Percentiles rank a stretch among this genome's conserved stretches.
phyloP scores from a whole-genome alignment of 1,140 invertebrate genomes.

The Telenomus remus region DNA sequence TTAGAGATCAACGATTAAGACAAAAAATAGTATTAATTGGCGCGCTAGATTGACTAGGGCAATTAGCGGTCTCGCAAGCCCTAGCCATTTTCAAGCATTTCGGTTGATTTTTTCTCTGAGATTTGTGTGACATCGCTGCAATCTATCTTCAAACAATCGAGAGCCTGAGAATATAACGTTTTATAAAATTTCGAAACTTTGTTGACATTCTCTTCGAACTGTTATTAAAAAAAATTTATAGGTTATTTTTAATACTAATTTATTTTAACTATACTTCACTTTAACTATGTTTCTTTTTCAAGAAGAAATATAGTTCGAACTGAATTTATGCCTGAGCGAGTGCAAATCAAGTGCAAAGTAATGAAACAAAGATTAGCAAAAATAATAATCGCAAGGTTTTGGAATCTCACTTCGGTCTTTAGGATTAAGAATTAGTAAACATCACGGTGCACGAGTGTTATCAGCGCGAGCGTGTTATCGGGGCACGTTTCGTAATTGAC shows the following conservation, averaged over 20 bases:
- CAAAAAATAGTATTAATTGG: constrained; percentile 57
- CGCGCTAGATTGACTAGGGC: constrained; percentile 42
- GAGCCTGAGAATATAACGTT: constrained; percentile 4
- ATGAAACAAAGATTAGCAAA: too few species aligned
- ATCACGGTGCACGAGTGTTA: constrained; percentile 17
- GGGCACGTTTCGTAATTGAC: constrained; percentile 28
- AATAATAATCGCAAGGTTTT: too few species aligned
- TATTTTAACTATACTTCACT: too few species aligned
- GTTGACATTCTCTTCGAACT: neutral
- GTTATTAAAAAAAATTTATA: too few species aligned
- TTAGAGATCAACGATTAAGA: constrained; percentile 43
- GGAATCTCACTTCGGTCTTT: too few species aligned
- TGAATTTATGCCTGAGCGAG: too few species aligned
- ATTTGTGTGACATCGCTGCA: neutral
- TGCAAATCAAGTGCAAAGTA: neutral
- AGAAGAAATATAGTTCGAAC: too few species aligned
- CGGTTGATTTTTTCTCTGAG: neutral
- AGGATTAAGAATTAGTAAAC: constrained; percentile 40
- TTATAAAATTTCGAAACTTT: constrained; percentile 23
- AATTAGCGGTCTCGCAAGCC: constrained; percentile 24
- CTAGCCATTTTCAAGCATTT: neutral
- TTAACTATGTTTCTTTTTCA: too few species aligned
- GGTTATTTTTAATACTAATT: too few species aligned
- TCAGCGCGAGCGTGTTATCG: constrained; percentile 30
- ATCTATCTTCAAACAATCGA: constrained; percentile 10